Conservation (phyloP, 2,797 vertebrate genomes). For the Brachyalestes nurse region DNA sequence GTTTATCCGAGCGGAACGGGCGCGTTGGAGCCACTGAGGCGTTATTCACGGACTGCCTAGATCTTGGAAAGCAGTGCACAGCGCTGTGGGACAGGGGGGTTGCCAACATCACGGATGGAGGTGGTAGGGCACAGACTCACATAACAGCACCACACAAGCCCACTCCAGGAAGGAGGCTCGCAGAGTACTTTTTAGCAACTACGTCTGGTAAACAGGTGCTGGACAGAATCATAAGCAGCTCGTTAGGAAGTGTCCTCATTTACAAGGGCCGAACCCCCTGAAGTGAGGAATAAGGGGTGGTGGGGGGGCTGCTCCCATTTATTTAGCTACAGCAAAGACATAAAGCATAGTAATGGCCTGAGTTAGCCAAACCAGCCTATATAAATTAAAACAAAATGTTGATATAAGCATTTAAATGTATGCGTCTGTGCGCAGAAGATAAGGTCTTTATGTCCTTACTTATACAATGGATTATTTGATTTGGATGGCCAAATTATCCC, state of each 20-base stretch:
- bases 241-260: conserved; percentile 51
- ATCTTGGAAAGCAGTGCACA: conserved; percentile 42
- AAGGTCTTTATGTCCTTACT: conserved; percentile 41
- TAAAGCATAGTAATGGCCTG: conserved; percentile 36
- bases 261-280: conserved; percentile 21
- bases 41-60: conserved; percentile 55
- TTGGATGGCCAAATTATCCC: conserved; percentile 49
- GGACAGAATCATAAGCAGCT: conserved; percentile 61
- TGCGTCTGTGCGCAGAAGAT: conserved; percentile 46
- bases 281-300: conserved; percentile 16
- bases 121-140: conserved; percentile 59
- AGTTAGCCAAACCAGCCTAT: conserved; percentile 50
- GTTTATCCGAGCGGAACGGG: conserved; percentile 57
- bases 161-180: conserved; percentile 54
- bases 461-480: conserved; percentile 48
- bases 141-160: conserved; percentile 50
- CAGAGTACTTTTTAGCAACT: conserved; percentile 56
- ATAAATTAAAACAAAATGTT: conserved; percentile 56
- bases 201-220: conserved; percentile 60
- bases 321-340: conserved; percentile 38
- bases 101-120: conserved; percentile 60
- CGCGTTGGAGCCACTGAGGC: conserved; percentile 42
- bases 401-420: conserved; percentile 45
- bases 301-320: conserved; percentile 34
- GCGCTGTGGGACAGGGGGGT: conserved; percentile 47